phyloP scores from a whole-genome alignment of 2,113 vertebrate species.

The Eclectus roratus region DNA sequence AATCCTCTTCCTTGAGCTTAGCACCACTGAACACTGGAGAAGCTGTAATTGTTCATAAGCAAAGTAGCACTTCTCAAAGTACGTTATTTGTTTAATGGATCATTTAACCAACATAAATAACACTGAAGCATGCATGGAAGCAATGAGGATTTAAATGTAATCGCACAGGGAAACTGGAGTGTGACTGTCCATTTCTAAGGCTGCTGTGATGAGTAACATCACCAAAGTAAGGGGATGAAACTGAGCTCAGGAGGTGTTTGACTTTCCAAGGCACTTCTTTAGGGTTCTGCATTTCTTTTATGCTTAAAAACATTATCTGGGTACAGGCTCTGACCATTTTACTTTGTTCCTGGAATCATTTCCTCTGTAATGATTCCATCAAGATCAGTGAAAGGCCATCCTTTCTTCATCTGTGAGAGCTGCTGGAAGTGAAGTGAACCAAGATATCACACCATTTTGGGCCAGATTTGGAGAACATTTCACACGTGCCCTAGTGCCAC shows the following conservation, averaged over 20 bases:
- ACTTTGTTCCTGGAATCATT: not conserved
- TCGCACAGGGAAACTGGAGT: slow-evolving; percentile 14
- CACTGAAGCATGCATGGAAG: slow-evolving; percentile 5
- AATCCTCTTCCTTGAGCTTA: not conserved
- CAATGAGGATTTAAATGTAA: not conserved
- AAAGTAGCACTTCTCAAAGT: slow-evolving; percentile 47
- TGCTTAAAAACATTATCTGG: not conserved
- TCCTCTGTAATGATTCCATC: not conserved
- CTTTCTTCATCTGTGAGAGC: not conserved
- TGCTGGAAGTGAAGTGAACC: not conserved
- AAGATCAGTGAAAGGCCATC: not conserved
- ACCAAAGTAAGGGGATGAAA: not conserved
- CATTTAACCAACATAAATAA: slow-evolving; percentile 62
- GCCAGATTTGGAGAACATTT: not conserved
- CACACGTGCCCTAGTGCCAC: rapidly evolving
- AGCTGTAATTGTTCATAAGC: slow-evolving; percentile 25
- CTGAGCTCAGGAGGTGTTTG: not conserved
- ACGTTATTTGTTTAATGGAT: slow-evolving; percentile 60
- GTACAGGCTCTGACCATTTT: not conserved
- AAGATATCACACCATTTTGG: rapidly evolving
- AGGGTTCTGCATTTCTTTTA: not conserved
- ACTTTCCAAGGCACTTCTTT: not conserved
- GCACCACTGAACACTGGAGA: rapidly evolving
- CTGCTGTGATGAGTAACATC: not conserved
- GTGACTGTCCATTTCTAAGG: not conserved